These are phyloP conservation scores for Eidolon helvum DNA, from an alignment of 2,113 vertebrate species.

Conservation along the genomic window DNA sequence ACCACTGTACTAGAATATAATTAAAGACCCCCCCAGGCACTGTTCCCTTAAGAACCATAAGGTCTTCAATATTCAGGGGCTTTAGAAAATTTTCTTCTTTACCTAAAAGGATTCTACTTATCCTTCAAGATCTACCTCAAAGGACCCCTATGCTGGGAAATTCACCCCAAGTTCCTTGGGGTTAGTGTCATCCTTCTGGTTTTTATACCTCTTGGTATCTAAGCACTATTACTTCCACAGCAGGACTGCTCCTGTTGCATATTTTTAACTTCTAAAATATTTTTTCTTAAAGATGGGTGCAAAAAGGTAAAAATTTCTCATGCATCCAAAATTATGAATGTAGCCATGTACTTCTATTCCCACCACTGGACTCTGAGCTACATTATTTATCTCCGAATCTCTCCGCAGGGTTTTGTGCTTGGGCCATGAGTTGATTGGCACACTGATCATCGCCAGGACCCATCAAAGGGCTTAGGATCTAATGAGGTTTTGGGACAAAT, in stretches of 20 bases:
- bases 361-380: not conserved
- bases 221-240: not conserved
- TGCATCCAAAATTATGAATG: not conserved
- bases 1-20: not conserved
- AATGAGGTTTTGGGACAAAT: not conserved
- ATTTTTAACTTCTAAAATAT: slow-evolving; percentile 4
- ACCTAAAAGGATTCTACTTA: not conserved
- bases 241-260: not conserved
- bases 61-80: not conserved
- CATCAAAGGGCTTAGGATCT: not conserved
- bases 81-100: slow-evolving; percentile 4
- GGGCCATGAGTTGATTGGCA: not conserved
- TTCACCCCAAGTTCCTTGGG: not conserved
- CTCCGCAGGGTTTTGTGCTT: not conserved
- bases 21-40: not conserved
- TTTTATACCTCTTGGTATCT: not conserved
- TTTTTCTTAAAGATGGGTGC: not conserved
- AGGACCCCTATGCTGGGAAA: not conserved
- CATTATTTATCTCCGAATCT: slow-evolving; percentile 16
- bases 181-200: not conserved
- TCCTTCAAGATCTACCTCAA: slow-evolving; percentile 5
- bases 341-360: not conserved
- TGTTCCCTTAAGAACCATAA: not conserved
- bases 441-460: not conserved
- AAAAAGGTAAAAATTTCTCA: not conserved